A percentile compares a stretch with the other conserved stretches of the same genome.
Evolutionary conservation across 2,888 invertebrate species (phyloP).

Genomic region (Caenorhabditis becei): DNA sequence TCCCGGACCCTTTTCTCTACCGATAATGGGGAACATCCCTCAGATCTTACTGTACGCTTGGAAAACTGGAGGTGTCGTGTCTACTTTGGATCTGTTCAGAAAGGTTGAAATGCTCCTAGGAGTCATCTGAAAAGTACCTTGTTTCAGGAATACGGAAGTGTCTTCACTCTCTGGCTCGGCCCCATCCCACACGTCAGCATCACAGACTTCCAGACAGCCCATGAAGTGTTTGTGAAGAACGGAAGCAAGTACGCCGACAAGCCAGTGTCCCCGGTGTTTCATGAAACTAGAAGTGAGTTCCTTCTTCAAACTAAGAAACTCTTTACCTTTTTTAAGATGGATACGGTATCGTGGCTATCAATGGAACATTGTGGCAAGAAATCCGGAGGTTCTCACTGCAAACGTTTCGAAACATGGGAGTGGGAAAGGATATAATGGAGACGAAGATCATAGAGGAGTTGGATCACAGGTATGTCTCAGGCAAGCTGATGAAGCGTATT

Average conservation of each 20-base stretch:
- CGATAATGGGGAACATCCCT: conserved; percentile 59
- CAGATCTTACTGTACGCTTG: conserved; percentile 36
- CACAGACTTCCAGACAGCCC: conserved; percentile 31
- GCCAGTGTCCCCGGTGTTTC: conserved; percentile 14
- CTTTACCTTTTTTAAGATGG: conserved; percentile 32
- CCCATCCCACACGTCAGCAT: conserved; percentile 46
- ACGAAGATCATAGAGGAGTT: conserved; percentile 56
- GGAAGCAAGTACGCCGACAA: conserved; percentile 35
- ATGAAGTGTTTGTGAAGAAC: conserved; percentile 53
- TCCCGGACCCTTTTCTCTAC: conserved; percentile 58
- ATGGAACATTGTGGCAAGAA: conserved; percentile 58
- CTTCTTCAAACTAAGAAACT: too few relatives aligned
- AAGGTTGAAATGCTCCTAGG: conserved; percentile 43
- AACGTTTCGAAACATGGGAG: conserved; percentile 61
- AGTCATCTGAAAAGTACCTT: too few relatives aligned
- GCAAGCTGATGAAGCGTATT: too few relatives aligned
- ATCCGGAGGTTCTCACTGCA: conserved; percentile 57
- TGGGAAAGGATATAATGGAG: conserved; percentile 64
- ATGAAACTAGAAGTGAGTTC: conserved; percentile 30
- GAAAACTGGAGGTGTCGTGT: conserved; percentile 50
- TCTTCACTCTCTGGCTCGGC: conserved; percentile 56
- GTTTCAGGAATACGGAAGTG: conserved; percentile 44
- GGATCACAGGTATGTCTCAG: conserved; percentile 28
- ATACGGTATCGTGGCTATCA: conserved; percentile 30
- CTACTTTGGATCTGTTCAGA: conserved; percentile 37